Percentiles rank a stretch among this genome's conserved stretches.
Conservation (phyloP, 2,888 invertebrate species). For the Halictus quadricinctus region DNA sequence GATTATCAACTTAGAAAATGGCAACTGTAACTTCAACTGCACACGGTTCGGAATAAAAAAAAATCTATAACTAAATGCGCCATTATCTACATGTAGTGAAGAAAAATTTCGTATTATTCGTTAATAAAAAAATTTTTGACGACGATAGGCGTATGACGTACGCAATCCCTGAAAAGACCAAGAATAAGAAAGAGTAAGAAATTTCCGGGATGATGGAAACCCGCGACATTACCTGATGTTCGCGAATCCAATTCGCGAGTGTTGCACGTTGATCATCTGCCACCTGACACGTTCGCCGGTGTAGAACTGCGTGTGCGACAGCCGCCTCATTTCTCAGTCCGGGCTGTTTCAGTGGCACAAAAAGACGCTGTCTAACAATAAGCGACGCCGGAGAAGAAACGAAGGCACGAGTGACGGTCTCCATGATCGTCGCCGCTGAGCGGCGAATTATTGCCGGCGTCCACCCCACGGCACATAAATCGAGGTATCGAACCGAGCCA, state of each 20-base stretch:
- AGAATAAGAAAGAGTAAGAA: background rate
- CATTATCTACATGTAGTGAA: background rate
- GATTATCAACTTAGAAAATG: background rate
- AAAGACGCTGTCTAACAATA: conserved; percentile 7
- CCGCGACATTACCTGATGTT: conserved; percentile 75
- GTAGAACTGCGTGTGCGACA: conserved; percentile 74
- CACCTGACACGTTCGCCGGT: conserved; percentile 78
- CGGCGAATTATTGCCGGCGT: conserved; percentile 66
- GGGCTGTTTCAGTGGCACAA: background rate
- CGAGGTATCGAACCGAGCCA: conserved; percentile 33
- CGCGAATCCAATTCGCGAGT: conserved; percentile 77
- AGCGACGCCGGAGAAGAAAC: conserved; percentile 14
- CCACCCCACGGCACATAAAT: conserved; percentile 47
- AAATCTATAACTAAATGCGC: no score
- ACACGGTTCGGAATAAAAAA: no score
- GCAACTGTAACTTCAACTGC: no score
- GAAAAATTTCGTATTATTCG: background rate
- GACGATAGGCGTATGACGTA: background rate
- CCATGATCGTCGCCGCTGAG: conserved; percentile 54
- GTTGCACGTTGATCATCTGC: conserved; percentile 81
- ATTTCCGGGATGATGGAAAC: background rate
- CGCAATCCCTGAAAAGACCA: background rate
- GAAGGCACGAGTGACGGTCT: conserved; percentile 21
- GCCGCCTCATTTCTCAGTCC: conserved; percentile 66
- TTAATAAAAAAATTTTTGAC: background rate